These are phyloP conservation scores for Vulpes ferrilata DNA, from an alignment of 2,113 vertebrate species.

Conservation along the genomic window DNA sequence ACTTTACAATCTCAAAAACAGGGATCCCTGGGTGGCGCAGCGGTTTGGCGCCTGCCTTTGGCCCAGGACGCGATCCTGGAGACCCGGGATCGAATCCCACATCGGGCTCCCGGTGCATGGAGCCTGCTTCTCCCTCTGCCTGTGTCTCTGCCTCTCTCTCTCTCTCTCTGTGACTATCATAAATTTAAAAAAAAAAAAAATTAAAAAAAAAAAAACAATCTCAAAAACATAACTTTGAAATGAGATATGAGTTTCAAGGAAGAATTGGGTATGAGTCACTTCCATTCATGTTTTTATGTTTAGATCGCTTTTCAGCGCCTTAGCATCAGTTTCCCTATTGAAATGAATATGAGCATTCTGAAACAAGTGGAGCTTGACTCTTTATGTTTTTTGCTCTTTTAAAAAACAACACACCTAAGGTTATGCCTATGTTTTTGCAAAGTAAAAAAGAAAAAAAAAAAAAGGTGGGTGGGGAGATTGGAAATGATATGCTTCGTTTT, in stretches of 20 bases:
- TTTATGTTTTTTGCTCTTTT: neutral
- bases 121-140: too few relatives aligned
- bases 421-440: slow-evolving; percentile 4
- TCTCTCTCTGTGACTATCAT: too few relatives aligned
- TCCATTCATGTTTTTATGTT: neutral
- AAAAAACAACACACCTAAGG: neutral
- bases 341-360: neutral
- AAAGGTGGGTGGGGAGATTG: neutral
- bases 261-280: neutral
- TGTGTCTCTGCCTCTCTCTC: too few relatives aligned
- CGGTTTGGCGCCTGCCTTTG: too few relatives aligned
- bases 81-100: too few relatives aligned
- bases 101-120: too few relatives aligned
- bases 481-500: slow-evolving; percentile 39
- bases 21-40: too few relatives aligned
- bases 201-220: neutral
- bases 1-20: neutral
- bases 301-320: neutral
- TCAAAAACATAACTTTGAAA: slow-evolving; percentile 2
- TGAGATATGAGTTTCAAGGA: slow-evolving; percentile 29
- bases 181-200: too few relatives aligned
- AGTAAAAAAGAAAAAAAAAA: neutral
- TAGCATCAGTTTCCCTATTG: slow-evolving; percentile 6
- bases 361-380: neutral
- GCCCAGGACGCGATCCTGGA: too few relatives aligned